phyloP scores from a whole-genome alignment of 2,113 vertebrate species.

The Hucho hucho region DNA sequence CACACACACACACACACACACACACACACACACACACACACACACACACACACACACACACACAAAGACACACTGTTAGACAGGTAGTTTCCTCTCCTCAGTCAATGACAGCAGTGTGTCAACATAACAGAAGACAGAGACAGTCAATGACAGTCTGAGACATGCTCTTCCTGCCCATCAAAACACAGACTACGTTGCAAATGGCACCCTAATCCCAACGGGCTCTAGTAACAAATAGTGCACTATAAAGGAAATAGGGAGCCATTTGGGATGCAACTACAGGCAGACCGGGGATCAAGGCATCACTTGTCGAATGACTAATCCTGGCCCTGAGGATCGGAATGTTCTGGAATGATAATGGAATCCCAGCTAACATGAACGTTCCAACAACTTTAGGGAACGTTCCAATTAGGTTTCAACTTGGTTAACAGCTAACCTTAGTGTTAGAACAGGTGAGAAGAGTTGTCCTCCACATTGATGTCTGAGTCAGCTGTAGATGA shows the following conservation, averaged over 20 bases:
- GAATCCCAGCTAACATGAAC: background rate
- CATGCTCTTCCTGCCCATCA: too few species aligned
- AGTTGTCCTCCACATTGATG: background rate
- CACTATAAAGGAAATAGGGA: background rate
- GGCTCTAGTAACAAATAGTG: too few species aligned
- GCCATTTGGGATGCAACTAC: background rate
- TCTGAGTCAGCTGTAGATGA: background rate
- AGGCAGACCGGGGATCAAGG: constrained; percentile 9
- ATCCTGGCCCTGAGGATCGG: constrained; percentile 9
- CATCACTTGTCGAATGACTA: constrained; percentile 6
- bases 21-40: too few species aligned
- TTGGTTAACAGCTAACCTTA: too few species aligned
- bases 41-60: background rate
- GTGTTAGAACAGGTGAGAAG: background rate
- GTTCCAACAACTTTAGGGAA: background rate
- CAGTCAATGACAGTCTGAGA: background rate
- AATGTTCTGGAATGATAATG: constrained; percentile 8
- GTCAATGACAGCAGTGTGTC: constrained; percentile 10
- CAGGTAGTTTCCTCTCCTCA: background rate
- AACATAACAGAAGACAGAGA: background rate
- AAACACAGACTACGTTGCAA: too few species aligned
- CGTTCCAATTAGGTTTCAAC: background rate
- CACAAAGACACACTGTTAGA: too few species aligned
- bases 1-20: background rate
- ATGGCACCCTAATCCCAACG: too few species aligned